Base-by-base conservation (phyloP, 2,797 vertebrate genomes). In the Eutrigla gurnardus region DNA sequence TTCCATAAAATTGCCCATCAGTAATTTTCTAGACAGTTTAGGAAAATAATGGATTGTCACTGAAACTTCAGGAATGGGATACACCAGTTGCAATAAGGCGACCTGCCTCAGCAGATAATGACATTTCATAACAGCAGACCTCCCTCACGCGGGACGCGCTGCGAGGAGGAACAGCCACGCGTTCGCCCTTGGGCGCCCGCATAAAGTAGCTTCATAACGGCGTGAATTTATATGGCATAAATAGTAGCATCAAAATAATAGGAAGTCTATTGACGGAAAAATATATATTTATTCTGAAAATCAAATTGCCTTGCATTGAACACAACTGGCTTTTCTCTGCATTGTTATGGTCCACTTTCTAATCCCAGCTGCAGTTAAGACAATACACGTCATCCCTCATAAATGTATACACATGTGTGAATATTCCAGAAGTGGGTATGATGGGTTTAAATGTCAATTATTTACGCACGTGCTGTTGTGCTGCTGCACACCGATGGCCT, bases 131-230 rank as follows among this genome's bases (percentile, higher is more conserved):
- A 66, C 45, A 70, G 65, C 4, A 40, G 43, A 76, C 12, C 36
- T 49, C 54, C 52, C 35, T 18, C 62, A 46, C 66, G 10, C 66
- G 18, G 73, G 58, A 71, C 74, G 49, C 12, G 52, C 53, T 18
- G 37, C 53, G 7, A 12, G 75, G 46, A 80, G 65, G 70, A 75
- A 85, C 36, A 74, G 49, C 43, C 25, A 73, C 12, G 75, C 77
- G 33, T 58, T 80, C 83, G 79, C 78, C 75, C 84, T 65, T 82
- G 46, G 39, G 55, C 46, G 53, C 64, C 58, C 49, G 37, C 78
- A 85, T 82, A 13, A 82, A 88, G 85, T 14, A 4, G 7, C n/a
- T 8, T 84, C 25, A 84, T 80, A 78, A 86, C 59, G 47, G 42
- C 18, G 17, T 58, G 46, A 54, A 65, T 75, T 74, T 66, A 77